Base-by-base conservation (phyloP, 1,140 invertebrate species). In the Zaprionus tsacasi region DNA sequence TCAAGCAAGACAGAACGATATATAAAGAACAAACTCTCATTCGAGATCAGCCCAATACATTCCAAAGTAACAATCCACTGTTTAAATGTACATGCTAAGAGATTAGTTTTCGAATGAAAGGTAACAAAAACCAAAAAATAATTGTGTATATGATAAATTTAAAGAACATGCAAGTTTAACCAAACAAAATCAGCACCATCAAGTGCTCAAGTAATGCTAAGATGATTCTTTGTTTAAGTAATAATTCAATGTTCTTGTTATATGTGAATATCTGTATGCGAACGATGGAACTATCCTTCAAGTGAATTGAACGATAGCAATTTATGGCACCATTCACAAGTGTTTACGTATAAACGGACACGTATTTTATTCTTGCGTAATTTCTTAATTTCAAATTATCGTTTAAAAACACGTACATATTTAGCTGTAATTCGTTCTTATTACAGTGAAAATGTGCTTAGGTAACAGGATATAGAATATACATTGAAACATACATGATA, bases 401-500 rank as follows among this genome's bases (percentile, higher is more conserved):
- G 11, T 50, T n/a, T 50, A 50, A 50, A 17, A 13, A 21, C 8
- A 21, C 10, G 21, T 12, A 50, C 17, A 50, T 25, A 25, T 50
- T 50, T 10, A 21, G 2, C 45, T 12, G 5, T 11, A 12, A 12
- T 3, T 25, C 10, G 17, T 11, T 50, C 17, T 17, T 15, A 10
- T 17, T 25, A 25, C 17, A 50, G 45, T 25, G 17, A 25, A 50
- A 25, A 50, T 50, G 45, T 50, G 21, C 17, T 50, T 50, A 50
- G 11, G 17, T 25, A 50, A 50, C 15, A 25, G 12, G 17, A 25
- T 50, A 50, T 12, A 50, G 25, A 45, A 45, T 10, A 45, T 43
- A 56, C 50, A 69, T 36, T 13, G 13, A 38, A 21, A 60, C 43
- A 30, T 68, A 30, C 35, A 45, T 60, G 12, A 61, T 45, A 50